A percentile compares a stretch with the other conserved stretches of the same genome.
These are phyloP conservation scores for Anastrepha obliqua DNA, from an alignment of 1,140 invertebrate genomes.

Conservation along the genomic window DNA sequence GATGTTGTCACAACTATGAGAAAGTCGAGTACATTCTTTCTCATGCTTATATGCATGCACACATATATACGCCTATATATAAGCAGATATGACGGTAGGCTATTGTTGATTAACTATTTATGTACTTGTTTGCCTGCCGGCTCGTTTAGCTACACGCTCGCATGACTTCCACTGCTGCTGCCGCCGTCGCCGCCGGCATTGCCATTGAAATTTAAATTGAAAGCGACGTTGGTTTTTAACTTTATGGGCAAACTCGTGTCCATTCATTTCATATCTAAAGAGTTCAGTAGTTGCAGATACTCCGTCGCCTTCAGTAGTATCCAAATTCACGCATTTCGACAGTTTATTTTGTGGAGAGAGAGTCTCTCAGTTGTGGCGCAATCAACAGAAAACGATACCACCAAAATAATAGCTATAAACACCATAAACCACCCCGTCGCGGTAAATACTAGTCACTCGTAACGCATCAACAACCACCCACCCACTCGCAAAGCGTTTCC, in stretches of 20 bases:
- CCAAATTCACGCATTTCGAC: not conserved
- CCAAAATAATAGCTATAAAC: not conserved
- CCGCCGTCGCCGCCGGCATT: constrained; percentile 6
- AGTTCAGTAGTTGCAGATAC: constrained; percentile 50
- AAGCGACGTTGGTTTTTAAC: constrained; percentile 28
- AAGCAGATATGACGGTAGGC: not conserved
- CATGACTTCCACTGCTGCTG: not conserved
- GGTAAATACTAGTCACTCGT: not conserved
- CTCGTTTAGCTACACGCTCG: not conserved
- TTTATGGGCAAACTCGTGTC: constrained; percentile 6
- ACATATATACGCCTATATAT: too few relatives aligned
- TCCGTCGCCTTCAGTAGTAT: constrained; percentile 12
- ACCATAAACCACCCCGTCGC: constrained; percentile 2
- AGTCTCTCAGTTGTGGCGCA: not conserved
- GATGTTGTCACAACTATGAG: not conserved
- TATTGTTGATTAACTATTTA: not conserved
- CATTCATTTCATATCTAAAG: constrained; percentile 2
- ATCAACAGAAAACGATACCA: not conserved
- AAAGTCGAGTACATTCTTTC: not conserved
- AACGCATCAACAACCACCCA: not conserved
- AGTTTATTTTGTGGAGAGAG: not conserved
- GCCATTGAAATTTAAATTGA: constrained; percentile 51
- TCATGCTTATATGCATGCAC: not conserved
- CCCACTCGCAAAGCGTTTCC: not conserved
- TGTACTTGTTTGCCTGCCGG: not conserved